These are phyloP conservation scores for Herminia tarsipennalis DNA, from an alignment of 2,888 invertebrate species.

Conservation along the genomic window DNA sequence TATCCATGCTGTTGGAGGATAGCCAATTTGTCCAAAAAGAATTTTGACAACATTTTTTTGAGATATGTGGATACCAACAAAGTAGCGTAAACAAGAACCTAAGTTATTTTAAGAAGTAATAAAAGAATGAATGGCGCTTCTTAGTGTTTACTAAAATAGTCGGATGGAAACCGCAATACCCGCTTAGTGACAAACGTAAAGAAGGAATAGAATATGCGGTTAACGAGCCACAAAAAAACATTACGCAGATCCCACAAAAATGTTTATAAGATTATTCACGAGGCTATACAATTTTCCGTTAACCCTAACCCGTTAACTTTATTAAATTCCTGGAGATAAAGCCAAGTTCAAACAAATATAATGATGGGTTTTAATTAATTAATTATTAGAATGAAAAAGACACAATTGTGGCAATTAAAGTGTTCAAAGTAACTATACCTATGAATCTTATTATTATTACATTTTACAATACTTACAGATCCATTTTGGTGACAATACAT, in stretches of 20 bases:
- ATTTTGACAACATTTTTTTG: slow-evolving; percentile 51
- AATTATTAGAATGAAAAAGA: background rate
- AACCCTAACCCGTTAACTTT: slow-evolving; percentile 29
- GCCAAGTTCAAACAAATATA: background rate
- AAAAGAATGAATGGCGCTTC: slow-evolving; percentile 14
- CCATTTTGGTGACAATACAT: too few species aligned
- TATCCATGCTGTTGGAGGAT: slow-evolving; percentile 65
- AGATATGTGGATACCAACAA: slow-evolving; percentile 30
- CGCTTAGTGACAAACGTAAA: slow-evolving; percentile 21
- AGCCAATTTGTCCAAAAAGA: slow-evolving; percentile 71
- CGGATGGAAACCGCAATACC: slow-evolving; percentile 31
- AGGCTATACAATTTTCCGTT: slow-evolving; percentile 35
- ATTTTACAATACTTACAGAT: too few species aligned
- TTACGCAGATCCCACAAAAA: slow-evolving; percentile 39
- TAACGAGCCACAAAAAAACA: slow-evolving; percentile 45
- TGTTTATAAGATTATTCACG: slow-evolving; percentile 35
- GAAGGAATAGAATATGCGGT: slow-evolving; percentile 32
- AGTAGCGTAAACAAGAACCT: slow-evolving; percentile 26
- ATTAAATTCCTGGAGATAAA: slow-evolving; percentile 17
- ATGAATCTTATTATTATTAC: too few species aligned
- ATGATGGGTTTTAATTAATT: background rate
- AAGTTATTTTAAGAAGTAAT: slow-evolving; percentile 12
- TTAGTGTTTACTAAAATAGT: slow-evolving; percentile 17
- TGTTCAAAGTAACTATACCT: too few species aligned
- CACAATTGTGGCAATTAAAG: background rate